Evolutionary conservation across 2,888 invertebrate genomes (phyloP).

Genomic region (Tromatobia lineatoria): DNA sequence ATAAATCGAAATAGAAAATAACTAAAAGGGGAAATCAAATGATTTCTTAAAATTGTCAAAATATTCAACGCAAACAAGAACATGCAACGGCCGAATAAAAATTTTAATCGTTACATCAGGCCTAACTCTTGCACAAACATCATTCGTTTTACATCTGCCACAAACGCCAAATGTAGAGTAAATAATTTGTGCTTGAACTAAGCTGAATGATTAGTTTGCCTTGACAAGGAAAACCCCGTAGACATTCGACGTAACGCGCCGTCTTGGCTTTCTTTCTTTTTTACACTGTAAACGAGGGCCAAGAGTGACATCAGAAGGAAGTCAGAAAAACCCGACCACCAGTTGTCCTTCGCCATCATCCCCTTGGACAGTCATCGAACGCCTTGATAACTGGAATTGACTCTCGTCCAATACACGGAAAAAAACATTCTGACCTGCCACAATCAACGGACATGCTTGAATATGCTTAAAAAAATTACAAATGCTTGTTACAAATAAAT

Average conservation of each 20-base stretch:
- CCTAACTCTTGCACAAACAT: too few species aligned
- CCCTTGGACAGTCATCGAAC: slow-evolving; percentile 12
- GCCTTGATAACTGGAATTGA: neutral
- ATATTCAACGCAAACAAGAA: neutral
- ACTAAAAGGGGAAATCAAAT: neutral
- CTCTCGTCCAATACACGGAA: neutral
- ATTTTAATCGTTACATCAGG: too few species aligned
- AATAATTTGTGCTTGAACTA: too few species aligned
- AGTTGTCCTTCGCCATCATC: slow-evolving; percentile 20
- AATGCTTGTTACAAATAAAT: too few species aligned
- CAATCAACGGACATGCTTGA: too few species aligned
- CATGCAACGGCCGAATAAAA: too few species aligned
- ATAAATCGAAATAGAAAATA: neutral
- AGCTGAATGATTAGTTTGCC: neutral
- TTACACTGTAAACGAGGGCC: neutral
- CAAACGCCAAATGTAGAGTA: too few species aligned
- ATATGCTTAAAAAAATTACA: too few species aligned
- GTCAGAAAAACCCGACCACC: neutral
- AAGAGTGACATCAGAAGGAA: neutral
- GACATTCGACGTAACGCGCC: neutral
- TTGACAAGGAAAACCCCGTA: neutral
- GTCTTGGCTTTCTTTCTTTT: slow-evolving; percentile 3
- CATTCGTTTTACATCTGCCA: too few species aligned
- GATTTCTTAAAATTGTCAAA: neutral
- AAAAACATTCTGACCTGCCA: too few species aligned